Percentiles rank a stretch among this genome's conserved stretches.
Evolutionary conservation across 1,140 invertebrate species (phyloP).

Genomic region (Chlorops oryzae): DNA sequence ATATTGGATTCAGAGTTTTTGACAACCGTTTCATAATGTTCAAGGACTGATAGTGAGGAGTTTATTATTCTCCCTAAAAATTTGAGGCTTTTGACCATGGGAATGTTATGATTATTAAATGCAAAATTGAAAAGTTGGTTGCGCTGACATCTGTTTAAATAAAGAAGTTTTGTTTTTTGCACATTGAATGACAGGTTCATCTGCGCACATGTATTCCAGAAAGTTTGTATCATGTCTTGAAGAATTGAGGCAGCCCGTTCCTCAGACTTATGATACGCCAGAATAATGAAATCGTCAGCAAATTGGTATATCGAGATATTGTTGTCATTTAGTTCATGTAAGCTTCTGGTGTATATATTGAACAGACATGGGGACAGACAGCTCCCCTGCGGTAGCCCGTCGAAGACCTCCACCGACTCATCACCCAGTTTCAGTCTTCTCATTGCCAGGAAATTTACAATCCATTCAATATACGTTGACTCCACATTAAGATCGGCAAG

Average conservation of each 20-base stretch:
- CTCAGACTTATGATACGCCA: background rate
- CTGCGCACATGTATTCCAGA: background rate
- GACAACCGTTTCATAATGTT: background rate
- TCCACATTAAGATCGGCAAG: background rate
- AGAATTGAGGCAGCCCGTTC: background rate
- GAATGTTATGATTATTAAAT: background rate
- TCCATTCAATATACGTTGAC: background rate
- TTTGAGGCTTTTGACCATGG: too few species aligned
- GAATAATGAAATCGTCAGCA: background rate
- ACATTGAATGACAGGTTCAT: background rate
- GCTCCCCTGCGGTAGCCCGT: slow-evolving; percentile 2
- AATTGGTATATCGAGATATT: background rate
- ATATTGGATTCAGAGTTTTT: too few species aligned
- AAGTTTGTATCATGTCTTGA: background rate
- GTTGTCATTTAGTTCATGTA: too few species aligned
- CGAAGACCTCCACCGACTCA: background rate
- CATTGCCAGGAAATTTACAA: background rate
- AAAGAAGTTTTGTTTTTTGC: background rate
- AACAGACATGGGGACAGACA: background rate
- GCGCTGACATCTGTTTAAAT: background rate
- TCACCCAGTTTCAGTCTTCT: background rate
- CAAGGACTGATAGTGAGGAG: background rate
- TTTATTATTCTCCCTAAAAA: background rate
- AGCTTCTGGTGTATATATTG: background rate
- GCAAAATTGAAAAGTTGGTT: background rate